Base-by-base conservation (phyloP, 92 coral and sea anemone genomes). In the Meandrina meandrites region DNA sequence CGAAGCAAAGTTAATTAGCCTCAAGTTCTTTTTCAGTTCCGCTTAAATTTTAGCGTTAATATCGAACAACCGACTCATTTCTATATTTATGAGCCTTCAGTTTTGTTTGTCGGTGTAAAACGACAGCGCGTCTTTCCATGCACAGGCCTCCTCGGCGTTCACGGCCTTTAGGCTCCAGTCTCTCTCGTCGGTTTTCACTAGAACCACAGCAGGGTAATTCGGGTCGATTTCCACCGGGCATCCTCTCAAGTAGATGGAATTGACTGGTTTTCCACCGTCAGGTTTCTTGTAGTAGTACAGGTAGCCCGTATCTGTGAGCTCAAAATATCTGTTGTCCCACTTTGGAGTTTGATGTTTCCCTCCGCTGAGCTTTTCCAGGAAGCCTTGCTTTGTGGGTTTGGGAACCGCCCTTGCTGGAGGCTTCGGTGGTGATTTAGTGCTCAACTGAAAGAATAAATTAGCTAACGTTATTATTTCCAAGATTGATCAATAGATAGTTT, bases 241-340 rank as follows among this genome's bases (percentile, higher is more conserved):
- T 22, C 98, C 99, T 70, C 97, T 83, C 82, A 97, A 86, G 73
- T 97, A 97, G 56, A 97, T 93, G 47, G 98, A 94, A 54, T 95
- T 93, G 80, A 97, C 86, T 11, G 96, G 91, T 88, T 97, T 97
- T 1, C 91, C 94, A 28, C 95, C 97, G 3, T 96, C 98, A 10
- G 96, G 88, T 91, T 92, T 97, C 81, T 93, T 95, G 88, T 90
- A 95, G 67, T 95, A 95, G 83, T 95, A 88, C 22, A 97, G 90
- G 68, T 97, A 94, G 0, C 99, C 99, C 8, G 95, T 84, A 24
- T 93, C 94, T 16, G 95, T 86, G 36, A 97, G 94, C 76, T 97
- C 99, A 84, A 97, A 97, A 87, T 95, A 93, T 83, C 99, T 91
- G 83, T 87, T 80, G 92, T 97, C 99, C 99, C 99, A 97, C 57